Evolutionary conservation across 1,140 invertebrate species (phyloP).

Genomic region (Xylocopa sonorina): DNA sequence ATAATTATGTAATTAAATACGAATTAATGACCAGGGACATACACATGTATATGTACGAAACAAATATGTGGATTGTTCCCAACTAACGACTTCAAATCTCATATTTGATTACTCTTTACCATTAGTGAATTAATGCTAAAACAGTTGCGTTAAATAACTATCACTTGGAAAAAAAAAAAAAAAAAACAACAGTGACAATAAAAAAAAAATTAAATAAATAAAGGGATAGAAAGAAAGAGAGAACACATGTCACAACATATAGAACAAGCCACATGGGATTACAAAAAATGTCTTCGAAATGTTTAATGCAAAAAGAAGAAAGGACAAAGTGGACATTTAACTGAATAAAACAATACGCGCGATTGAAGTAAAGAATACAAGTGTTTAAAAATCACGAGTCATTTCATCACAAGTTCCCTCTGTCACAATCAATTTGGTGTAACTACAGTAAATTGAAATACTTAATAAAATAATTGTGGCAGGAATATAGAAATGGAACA

Average conservation of each 20-base stretch:
- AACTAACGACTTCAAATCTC: slow-evolving; percentile 44
- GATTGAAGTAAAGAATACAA: too few species aligned
- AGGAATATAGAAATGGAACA: slow-evolving; percentile 18
- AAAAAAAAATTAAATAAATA: neutral
- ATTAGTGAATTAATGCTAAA: slow-evolving; percentile 52
- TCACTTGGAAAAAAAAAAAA: neutral
- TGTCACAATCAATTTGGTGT: too few species aligned
- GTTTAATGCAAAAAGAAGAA: slow-evolving; percentile 51
- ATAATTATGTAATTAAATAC: slow-evolving; percentile 72
- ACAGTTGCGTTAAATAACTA: slow-evolving; percentile 49
- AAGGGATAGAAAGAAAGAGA: slow-evolving; percentile 34
- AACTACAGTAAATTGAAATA: neutral
- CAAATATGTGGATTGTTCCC: slow-evolving; percentile 76
- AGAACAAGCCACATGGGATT: slow-evolving; percentile 76
- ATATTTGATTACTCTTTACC: slow-evolving; percentile 44
- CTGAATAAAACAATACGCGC: too few species aligned
- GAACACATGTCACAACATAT: slow-evolving; percentile 66
- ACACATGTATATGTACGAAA: slow-evolving; percentile 75
- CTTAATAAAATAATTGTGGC: neutral
- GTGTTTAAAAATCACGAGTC: neutral
- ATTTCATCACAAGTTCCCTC: too few species aligned
- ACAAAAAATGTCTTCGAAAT: slow-evolving; percentile 72
- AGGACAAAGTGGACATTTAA: slow-evolving; percentile 25
- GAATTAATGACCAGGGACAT: slow-evolving; percentile 79
- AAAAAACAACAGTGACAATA: neutral